Base-by-base conservation (phyloP, 1,140 invertebrate genomes). In the Laupala kohalensis region DNA sequence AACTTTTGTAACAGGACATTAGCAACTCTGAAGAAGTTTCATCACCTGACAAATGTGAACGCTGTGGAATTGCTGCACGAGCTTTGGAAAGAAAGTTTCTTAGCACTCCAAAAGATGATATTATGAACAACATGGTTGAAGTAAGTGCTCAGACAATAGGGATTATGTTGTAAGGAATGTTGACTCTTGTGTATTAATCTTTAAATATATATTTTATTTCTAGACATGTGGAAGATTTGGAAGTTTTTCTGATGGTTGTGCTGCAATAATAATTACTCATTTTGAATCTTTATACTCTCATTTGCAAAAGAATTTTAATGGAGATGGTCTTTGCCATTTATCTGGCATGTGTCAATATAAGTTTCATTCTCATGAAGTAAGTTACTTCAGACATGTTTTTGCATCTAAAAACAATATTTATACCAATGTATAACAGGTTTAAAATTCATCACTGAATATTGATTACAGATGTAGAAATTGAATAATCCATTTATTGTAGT, bases 161-260 rank as follows among this genome's bases (percentile, higher is more conserved):
- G 9, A 53, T 53, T 53, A 19, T 53, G 1, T 1, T 13, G 37
- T 53, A 4, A 53, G 37, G n/a, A 9, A 53, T 53, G 23, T 26
- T 15, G 25, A 66, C 23, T 25, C 1, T 62, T 62, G 53, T 62
- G 53, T 66, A 4, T 66, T 25, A 12, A 12, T 24, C 12, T 26
- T 25, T 6, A n/a, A 68, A 68, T 2, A 25, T 5, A 68, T 68
- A 29, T 25, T 6, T 68, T 2, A 28, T 71, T 77, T 77, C 23
- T 75, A 86, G 84, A 75, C 86, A 23, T 95, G 93, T 78, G 85
- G 88, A 37, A 78, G 85, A 27, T 78, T 91, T 69, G 84, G 87
- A 27, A 89, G 87, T 24, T 88, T 89, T 24, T 91, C 90, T 0
- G 92, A 94, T 80, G 88, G 86, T 29, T 95, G 93, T 76, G 85